Evolutionary conservation across 2,113 vertebrate species (phyloP).

Genomic region (Strigops habroptila): DNA sequence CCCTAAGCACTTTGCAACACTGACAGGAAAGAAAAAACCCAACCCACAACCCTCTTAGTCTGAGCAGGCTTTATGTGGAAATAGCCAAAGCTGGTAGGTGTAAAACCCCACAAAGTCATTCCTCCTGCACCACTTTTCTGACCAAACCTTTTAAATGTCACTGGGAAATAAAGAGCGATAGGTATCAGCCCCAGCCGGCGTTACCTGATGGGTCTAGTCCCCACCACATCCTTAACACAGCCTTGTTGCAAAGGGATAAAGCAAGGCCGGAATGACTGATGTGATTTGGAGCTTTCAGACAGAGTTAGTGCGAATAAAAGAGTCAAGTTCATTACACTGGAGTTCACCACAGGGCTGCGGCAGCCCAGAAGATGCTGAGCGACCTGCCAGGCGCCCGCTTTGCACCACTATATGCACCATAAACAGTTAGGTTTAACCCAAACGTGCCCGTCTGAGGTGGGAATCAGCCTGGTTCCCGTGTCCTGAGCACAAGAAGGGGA

Average conservation of each 20-base stretch:
- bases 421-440: not conserved
- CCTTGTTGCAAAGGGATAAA: not conserved
- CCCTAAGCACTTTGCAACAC: constrained; percentile 26
- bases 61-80: constrained; percentile 31
- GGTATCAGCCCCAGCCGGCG: not conserved
- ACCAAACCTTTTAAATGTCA: constrained; percentile 8
- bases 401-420: not conserved
- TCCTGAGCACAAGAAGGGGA: not conserved
- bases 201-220: not conserved
- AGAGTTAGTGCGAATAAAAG: not conserved
- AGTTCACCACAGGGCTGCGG: not conserved
- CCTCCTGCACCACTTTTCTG: not conserved
- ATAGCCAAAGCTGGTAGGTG: not conserved
- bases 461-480: not conserved
- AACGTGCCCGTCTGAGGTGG: not conserved
- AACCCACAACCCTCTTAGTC: not conserved
- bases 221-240: not conserved
- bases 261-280: not conserved
- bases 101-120: not conserved
- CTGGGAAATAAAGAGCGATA: not conserved
- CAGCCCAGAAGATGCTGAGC: not conserved
- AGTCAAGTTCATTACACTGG: not conserved
- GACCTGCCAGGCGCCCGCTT: accelerated
- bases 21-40: not conserved
- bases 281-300: not conserved